These are phyloP conservation scores for Bovichtus diacanthus DNA, from an alignment of 2,797 vertebrate species.

Conservation along the genomic window DNA sequence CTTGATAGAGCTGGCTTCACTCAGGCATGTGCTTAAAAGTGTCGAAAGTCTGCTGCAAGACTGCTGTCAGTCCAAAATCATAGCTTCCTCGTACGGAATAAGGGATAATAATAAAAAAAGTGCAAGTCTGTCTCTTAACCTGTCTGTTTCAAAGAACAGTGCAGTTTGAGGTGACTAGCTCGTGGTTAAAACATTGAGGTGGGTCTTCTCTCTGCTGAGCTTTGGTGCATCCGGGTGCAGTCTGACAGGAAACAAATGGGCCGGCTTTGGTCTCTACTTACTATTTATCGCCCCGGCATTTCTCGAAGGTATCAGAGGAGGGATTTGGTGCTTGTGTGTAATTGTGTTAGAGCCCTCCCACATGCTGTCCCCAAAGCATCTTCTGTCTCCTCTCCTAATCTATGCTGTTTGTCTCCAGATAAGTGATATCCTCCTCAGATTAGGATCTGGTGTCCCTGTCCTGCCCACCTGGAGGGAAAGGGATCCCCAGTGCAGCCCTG, in stretches of 20 bases:
- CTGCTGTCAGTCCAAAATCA: not conserved
- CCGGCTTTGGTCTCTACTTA: constrained; percentile 77
- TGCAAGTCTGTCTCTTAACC: not conserved
- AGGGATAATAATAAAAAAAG: not conserved
- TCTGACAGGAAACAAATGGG: constrained; percentile 74
- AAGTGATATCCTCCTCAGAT: constrained; percentile 85
- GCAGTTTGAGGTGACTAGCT: constrained; percentile 9
- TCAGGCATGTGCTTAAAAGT: not conserved
- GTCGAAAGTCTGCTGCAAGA: not conserved
- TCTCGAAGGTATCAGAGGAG: constrained; percentile 75
- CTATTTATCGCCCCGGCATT: constrained; percentile 73
- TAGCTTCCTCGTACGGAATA: not conserved
- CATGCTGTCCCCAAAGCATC: constrained; percentile 82
- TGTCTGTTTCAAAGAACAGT: not conserved
- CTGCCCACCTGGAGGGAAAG: constrained; percentile 71
- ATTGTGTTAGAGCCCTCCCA: constrained; percentile 87
- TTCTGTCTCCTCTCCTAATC: constrained; percentile 88
- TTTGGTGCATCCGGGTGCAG: constrained; percentile 41
- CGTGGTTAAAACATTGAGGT: constrained; percentile 13
- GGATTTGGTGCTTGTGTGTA: constrained; percentile 84
- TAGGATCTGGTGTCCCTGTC: constrained; percentile 78
- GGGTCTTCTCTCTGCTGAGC: constrained; percentile 18
- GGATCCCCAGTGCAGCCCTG: constrained; percentile 69
- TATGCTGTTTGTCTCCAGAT: constrained; percentile 86
- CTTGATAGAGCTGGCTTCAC: constrained; percentile 9